Percentiles rank a stretch among this genome's conserved stretches.
Conservation (phyloP, 2,888 invertebrate genomes). For the Apamea sordens region DNA sequence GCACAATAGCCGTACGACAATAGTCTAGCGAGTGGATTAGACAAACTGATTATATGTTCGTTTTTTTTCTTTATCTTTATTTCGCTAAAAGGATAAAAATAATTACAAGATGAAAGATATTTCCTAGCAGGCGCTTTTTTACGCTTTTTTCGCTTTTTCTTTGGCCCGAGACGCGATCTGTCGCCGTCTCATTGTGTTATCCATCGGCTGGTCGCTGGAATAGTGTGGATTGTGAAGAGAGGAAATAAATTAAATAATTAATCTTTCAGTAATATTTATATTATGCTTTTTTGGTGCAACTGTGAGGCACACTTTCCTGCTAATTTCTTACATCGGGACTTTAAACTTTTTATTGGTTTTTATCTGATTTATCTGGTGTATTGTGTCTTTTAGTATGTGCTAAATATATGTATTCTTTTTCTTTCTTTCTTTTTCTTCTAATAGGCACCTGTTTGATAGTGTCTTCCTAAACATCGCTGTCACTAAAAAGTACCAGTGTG, state of each 20-base stretch:
- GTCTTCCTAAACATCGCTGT: no score
- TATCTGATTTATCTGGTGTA: no score
- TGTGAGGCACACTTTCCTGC: no score
- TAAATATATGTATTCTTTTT: no score
- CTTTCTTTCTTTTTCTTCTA: no score
- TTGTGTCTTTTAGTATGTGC: no score
- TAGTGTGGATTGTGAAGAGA: conserved; percentile 67
- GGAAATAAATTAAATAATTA: background rate
- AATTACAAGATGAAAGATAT: conserved; percentile 90
- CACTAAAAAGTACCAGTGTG: no score
- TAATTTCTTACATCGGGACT: no score
- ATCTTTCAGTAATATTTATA: no score
- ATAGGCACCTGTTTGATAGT: no score
- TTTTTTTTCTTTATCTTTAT: conserved; percentile 81
- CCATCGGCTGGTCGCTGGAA: conserved; percentile 75
- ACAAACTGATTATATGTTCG: conserved; percentile 86
- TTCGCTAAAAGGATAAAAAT: conserved; percentile 90
- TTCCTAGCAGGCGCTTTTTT: conserved; percentile 75
- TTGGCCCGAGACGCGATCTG: conserved; percentile 82
- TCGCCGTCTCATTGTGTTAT: conserved; percentile 83
- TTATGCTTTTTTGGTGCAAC: no score
- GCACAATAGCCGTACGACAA: conserved; percentile 71
- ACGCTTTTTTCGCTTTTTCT: conserved; percentile 77
- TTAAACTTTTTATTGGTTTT: no score
- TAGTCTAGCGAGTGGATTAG: conserved; percentile 77